phyloP scores from a whole-genome alignment of 2,113 vertebrate genomes.

The Pygoscelis adeliae region DNA sequence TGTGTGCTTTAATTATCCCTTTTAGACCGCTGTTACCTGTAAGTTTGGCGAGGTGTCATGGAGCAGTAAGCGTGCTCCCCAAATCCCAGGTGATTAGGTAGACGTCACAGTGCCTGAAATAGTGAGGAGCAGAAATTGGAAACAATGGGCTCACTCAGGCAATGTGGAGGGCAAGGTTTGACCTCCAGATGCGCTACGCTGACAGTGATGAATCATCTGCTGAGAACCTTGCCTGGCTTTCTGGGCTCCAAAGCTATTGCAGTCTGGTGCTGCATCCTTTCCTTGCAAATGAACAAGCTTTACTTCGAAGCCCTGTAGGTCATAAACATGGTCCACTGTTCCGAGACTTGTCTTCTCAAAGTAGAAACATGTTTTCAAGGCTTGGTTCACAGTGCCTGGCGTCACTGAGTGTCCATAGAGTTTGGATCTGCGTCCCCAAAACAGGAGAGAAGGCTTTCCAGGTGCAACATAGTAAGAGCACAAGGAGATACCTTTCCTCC shows the following conservation, averaged over 20 bases:
- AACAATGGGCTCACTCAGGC: not conserved
- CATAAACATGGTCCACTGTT: not conserved
- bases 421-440: not conserved
- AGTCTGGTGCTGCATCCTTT: not conserved
- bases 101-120: not conserved
- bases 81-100: not conserved
- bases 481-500: not conserved
- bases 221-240: not conserved
- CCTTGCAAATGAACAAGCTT: not conserved
- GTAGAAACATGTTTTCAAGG: not conserved
- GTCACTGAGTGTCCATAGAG: not conserved
- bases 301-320: not conserved
- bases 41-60: not conserved
- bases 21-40: not conserved
- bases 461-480: not conserved
- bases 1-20: not conserved
- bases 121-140: not conserved
- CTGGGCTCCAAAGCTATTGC: not conserved
- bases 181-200: not conserved
- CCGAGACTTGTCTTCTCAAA: not conserved
- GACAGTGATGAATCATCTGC: not conserved
- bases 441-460: not conserved
- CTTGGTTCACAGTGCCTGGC: not conserved
- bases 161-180: not conserved
- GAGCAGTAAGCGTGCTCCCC: not conserved